Base-by-base conservation (phyloP, 1,140 invertebrate species). In the Lepeophtheirus salmonis region DNA sequence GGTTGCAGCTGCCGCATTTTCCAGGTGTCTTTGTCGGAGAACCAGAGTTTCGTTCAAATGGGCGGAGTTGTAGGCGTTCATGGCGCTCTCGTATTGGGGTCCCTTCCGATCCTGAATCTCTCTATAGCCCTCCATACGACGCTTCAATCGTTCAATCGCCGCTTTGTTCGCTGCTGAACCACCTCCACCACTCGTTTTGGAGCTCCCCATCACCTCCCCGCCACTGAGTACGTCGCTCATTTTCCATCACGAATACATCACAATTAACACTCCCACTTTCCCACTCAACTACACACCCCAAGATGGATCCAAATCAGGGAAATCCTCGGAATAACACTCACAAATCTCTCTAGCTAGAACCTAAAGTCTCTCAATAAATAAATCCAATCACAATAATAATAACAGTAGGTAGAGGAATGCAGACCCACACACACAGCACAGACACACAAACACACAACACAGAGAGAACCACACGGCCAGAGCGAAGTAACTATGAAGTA, bases 121-220 rank as follows among this genome's bases (percentile, higher is more conserved):
- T 17, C 59, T 52, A 16, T 61, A 61, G 2, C 24, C 50, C 10
- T 53, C 50, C 59, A 61, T 61, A 1, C 59, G 49, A 6, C 50
- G 17, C 21, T 61, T 52, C 12, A 61, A 50, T 4, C 59, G 50
- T 13, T 53, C 59, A 3, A 61, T n/a, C n/a, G 59, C 49, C 16
- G 50, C 59, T 16, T 25, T n/a, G 21, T 53, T 53, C 14, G 12
- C 22, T 12, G 17, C 50, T 14, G 20, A 13, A 25, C 4, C 3
- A 2, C 21, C 16, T 41, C 30, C 30, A 41, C 6, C 30, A 41
- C 30, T 41, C 30, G 6, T 10, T n/a, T 41, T n/a, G n/a, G n/a
- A n/a, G 30, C 30, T n/a, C n/a, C n/a, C n/a, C n/a, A n/a, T n/a
- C n/a, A n/a, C n/a, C n/a, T n/a, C n/a, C n/a, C n/a, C n/a, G n/a